These are phyloP conservation scores for Panthera leo DNA, from an alignment of 2,113 vertebrate species.

Conservation along the genomic window DNA sequence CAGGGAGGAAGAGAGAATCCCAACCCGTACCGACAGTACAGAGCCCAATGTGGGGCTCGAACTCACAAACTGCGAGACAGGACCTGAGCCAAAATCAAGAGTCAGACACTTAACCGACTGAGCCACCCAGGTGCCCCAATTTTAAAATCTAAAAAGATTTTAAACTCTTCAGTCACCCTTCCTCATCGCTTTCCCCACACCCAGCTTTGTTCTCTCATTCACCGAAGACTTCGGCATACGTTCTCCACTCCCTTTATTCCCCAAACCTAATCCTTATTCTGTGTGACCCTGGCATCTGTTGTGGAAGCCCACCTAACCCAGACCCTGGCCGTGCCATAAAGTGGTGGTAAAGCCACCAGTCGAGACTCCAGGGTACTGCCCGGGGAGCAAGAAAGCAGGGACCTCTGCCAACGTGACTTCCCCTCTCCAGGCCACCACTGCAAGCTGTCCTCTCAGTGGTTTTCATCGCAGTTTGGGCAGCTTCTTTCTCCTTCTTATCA, in stretches of 20 bases:
- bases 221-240: not conserved
- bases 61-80: too few relatives aligned
- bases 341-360: not conserved
- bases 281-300: not conserved
- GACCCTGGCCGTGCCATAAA: not conserved
- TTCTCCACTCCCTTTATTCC: not conserved
- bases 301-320: not conserved
- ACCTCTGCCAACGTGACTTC: not conserved
- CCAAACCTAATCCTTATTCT: not conserved
- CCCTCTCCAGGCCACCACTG: not conserved
- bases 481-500: constrained; percentile 44
- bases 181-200: not conserved
- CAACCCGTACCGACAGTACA: too few relatives aligned
- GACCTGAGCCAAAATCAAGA: too few relatives aligned
- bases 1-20: too few relatives aligned
- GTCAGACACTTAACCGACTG: too few relatives aligned
- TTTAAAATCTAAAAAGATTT: not conserved
- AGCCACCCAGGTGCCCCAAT: not conserved
- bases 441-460: not conserved
- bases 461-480: not conserved
- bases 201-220: not conserved
- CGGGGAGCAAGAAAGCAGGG: not conserved
- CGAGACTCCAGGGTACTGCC: not conserved
- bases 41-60: too few relatives aligned
- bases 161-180: not conserved